phyloP scores from a whole-genome alignment of 2,113 vertebrate genomes.

The Hypanus sabinus region DNA sequence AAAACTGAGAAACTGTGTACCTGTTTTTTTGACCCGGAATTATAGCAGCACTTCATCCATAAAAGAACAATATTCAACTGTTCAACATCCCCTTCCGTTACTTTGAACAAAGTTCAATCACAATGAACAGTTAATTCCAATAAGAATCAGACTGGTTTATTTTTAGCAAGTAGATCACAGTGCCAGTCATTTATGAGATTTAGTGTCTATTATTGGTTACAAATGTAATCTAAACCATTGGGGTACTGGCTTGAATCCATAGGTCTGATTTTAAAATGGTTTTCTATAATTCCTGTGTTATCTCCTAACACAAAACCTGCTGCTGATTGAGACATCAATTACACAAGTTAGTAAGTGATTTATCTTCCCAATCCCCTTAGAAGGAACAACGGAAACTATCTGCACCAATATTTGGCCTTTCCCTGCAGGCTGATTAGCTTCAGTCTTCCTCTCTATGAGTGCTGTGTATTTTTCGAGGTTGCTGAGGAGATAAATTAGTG shows the following conservation, averaged over 20 bases:
- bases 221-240: background rate
- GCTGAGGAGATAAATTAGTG: constrained; percentile 19
- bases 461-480: background rate
- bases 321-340: background rate
- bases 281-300: background rate
- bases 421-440: background rate
- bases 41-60: background rate
- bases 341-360: background rate
- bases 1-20: too few species aligned
- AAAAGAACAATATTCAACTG: background rate
- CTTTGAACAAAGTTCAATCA: background rate
- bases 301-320: background rate
- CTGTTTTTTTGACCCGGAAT: background rate
- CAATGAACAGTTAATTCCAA: background rate
- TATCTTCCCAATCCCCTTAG: background rate
- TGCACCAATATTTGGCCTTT: background rate
- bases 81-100: background rate
- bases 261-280: background rate
- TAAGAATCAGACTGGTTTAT: background rate
- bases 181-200: background rate
- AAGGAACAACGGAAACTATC: background rate
- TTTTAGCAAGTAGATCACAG: background rate
- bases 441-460: background rate
- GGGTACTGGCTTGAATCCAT: background rate
- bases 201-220: background rate